phyloP scores from a whole-genome alignment of 2,888 invertebrate species.

The Hypomecis punctinalis region DNA sequence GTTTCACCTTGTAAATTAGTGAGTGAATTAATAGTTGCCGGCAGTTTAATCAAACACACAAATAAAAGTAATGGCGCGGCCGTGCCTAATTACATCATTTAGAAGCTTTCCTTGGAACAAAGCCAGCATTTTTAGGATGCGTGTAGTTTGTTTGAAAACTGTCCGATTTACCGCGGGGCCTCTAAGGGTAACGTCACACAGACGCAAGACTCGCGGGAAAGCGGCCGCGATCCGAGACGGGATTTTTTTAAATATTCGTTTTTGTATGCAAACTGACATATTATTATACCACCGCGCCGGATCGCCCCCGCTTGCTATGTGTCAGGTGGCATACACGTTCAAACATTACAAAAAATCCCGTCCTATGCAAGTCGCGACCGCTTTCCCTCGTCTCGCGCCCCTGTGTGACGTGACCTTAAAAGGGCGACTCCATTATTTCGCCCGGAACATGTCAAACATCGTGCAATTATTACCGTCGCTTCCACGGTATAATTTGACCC shows the following conservation, averaged over 20 bases:
- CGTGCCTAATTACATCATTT: constrained; percentile 21
- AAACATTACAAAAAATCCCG: no score
- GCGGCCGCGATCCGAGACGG: no score
- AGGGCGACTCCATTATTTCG: constrained; percentile 52
- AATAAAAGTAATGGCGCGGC: background rate
- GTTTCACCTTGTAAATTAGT: constrained; percentile 8
- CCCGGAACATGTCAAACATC: constrained; percentile 61
- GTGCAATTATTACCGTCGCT: constrained; percentile 59
- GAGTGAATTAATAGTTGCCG: constrained; percentile 6
- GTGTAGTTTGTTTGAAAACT: constrained; percentile 25
- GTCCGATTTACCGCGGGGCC: constrained; percentile 23
- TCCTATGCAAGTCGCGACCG: no score
- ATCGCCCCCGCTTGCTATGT: no score
- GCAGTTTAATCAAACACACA: constrained; percentile 5
- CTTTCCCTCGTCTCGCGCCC: no score
- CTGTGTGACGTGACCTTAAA: no score
- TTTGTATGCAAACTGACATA: no score
- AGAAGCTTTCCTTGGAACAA: constrained; percentile 34
- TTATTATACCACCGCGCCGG: no score
- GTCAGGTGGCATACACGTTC: no score
- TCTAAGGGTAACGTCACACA: constrained; percentile 38
- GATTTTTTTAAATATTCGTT: no score
- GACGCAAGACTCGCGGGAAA: no score
- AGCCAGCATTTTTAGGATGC: constrained; percentile 22
- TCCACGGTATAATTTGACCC: constrained; percentile 61